phyloP scores from a whole-genome alignment of 1,140 invertebrate genomes.

The Forficula auricularia region DNA sequence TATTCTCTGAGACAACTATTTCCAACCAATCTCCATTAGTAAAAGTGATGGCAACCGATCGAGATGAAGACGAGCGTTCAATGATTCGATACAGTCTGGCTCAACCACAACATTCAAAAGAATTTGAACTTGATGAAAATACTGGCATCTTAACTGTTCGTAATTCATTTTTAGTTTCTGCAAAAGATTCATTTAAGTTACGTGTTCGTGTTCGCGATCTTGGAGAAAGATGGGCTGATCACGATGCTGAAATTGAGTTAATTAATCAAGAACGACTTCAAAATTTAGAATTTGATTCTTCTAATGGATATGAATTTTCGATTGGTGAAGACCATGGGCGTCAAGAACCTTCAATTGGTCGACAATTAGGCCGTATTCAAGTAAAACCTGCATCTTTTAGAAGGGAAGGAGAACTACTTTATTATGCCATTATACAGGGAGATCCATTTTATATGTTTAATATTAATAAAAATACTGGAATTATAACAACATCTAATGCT shows the following conservation, averaged over 20 bases:
- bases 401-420: constrained; percentile 27
- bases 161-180: constrained; percentile 37
- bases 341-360: constrained; percentile 31
- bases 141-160: constrained; percentile 54
- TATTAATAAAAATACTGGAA: constrained; percentile 56
- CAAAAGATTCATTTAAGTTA: constrained; percentile 49
- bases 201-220: constrained; percentile 60
- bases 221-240: constrained; percentile 45
- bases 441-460: constrained; percentile 57
- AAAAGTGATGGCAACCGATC: constrained; percentile 56
- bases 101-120: constrained; percentile 45
- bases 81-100: constrained; percentile 57
- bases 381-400: constrained; percentile 33
- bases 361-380: constrained; percentile 58
- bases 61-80: constrained; percentile 67
- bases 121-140: constrained; percentile 57
- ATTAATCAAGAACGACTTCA: constrained; percentile 50
- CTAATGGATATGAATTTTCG: constrained; percentile 59
- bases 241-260: constrained; percentile 67
- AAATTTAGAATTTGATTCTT: constrained; percentile 49
- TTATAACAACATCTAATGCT: constrained; percentile 57
- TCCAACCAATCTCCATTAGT: constrained; percentile 42
- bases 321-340: constrained; percentile 55
- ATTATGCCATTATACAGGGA: constrained; percentile 68
- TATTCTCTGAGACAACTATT: constrained; percentile 42